Base-by-base conservation (phyloP, 1,140 invertebrate genomes). In the Ostrea edulis region DNA sequence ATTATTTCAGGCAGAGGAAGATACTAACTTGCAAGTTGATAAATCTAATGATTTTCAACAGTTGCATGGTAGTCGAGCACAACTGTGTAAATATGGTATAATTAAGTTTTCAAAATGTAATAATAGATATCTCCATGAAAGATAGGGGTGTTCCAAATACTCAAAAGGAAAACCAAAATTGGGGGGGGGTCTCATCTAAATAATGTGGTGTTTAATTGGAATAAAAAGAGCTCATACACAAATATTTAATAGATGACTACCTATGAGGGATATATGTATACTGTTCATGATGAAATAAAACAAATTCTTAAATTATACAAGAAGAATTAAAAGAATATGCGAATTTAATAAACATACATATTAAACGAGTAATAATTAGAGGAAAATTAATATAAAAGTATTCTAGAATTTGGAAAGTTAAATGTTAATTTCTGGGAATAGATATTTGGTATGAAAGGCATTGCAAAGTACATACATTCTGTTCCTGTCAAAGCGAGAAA, bases 391-490 rank as follows among this genome's bases (percentile, higher is more conserved):
- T 62, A 62, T 20, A 62, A 5, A 44, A 44, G 35, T 44, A 44
- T 44, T 44, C 5, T 44, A 44, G 35, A 62, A 62, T 20, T 62
- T 55, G 1, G 55, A 62, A 22, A 77, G 68, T 77, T 77, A 77
- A 77, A 77, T 17, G 25, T 25, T 77, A 35, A 12, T 35, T 77
- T 22, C 68, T 29, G 22, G 68, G 25, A 77, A 62, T 62, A n/a
- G 8, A 62, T 62, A 62, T 62, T 62, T 71, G 55, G 17, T 62
- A 17, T 62, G 20, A 62, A 62, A 29, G 5, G 22, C 68, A 77
- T 35, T 77, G 25, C 68, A 77, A 35, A 35, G 68, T 77, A 77
- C 68, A 77, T 77, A 77, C 68, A 77, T 77, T 77, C 68, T 77
- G 68, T 35, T 77, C 68, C 68, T 77, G 68, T 77, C 8, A 29